Evolutionary conservation across 2,113 vertebrate genomes (phyloP).

Genomic region (Gopherus evgoodei): DNA sequence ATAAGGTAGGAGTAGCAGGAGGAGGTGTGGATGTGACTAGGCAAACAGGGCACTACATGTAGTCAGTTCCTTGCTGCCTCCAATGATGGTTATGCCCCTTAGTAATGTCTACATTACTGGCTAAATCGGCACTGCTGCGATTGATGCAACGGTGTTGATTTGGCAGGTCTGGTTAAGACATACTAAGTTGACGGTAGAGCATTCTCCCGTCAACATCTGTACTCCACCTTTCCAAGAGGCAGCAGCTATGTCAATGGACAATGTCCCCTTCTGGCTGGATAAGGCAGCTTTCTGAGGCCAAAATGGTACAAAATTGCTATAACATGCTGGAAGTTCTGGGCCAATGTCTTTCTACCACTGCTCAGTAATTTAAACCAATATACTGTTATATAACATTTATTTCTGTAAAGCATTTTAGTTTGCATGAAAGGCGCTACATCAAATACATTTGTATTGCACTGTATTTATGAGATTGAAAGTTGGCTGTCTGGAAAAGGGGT

Average conservation of each 20-base stretch:
- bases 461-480: slow-evolving; percentile 63
- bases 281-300: background rate
- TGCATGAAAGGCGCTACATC: slow-evolving; percentile 6
- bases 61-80: background rate
- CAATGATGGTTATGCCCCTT: background rate
- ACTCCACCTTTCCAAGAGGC: background rate
- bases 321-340: rapidly evolving
- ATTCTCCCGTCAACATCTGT: too few relatives aligned
- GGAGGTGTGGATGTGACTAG: background rate
- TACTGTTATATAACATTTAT: slow-evolving; percentile 28
- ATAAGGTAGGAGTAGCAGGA: background rate
- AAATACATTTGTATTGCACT: slow-evolving; percentile 48
- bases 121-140: too few relatives aligned
- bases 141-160: too few relatives aligned
- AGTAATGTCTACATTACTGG: too few relatives aligned
- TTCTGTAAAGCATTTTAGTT: slow-evolving; percentile 10
- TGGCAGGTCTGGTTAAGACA: too few relatives aligned
- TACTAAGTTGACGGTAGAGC: too few relatives aligned
- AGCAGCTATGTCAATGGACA: background rate
- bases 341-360: background rate
- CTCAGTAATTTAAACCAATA: background rate
- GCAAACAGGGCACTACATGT: background rate
- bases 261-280: rapidly evolving
- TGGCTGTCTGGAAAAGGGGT: slow-evolving; percentile 45
- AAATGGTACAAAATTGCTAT: background rate